phyloP scores from a whole-genome alignment of 2,888 invertebrate genomes.

The Ligdia adustata region DNA sequence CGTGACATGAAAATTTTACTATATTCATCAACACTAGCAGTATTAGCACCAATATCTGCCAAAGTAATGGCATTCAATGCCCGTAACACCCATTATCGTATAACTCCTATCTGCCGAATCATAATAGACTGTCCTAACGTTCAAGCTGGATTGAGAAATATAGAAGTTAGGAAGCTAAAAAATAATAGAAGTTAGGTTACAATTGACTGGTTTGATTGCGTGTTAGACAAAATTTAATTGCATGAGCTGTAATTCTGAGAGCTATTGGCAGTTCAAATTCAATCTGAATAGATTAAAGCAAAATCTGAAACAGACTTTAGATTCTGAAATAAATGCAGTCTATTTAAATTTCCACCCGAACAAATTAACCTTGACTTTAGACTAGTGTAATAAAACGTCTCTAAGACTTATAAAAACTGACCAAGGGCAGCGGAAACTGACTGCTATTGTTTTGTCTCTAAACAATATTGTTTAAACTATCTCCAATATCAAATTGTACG shows the following conservation, averaged over 20 bases:
- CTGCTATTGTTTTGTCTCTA: slow-evolving; percentile 20
- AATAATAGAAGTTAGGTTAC: too few relatives aligned
- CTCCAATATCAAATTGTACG: slow-evolving; percentile 5
- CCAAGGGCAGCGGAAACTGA: slow-evolving; percentile 26
- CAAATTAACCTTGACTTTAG: slow-evolving; percentile 16
- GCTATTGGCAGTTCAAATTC: neutral
- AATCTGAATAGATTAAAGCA: neutral
- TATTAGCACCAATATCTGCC: slow-evolving; percentile 37
- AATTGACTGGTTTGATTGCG: neutral
- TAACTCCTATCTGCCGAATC: slow-evolving; percentile 24
- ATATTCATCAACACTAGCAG: slow-evolving; percentile 27
- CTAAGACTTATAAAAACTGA: slow-evolving; percentile 25
- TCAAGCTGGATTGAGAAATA: slow-evolving; percentile 1
- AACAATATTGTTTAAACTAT: slow-evolving; percentile 9
- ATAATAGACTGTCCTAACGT: slow-evolving; percentile 8
- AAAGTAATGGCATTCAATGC: slow-evolving; percentile 25
- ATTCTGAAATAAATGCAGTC: neutral
- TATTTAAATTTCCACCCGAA: slow-evolving; percentile 10
- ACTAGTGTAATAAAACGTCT: slow-evolving; percentile 22
- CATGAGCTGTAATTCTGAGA: neutral
- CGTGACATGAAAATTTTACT: slow-evolving; percentile 29
- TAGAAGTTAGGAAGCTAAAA: neutral
- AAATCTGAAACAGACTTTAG: neutral
- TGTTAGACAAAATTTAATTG: too few relatives aligned
- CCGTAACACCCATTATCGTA: slow-evolving; percentile 26